phyloP scores from a whole-genome alignment of 2,113 vertebrate species.

The Ammodytes marinus region DNA sequence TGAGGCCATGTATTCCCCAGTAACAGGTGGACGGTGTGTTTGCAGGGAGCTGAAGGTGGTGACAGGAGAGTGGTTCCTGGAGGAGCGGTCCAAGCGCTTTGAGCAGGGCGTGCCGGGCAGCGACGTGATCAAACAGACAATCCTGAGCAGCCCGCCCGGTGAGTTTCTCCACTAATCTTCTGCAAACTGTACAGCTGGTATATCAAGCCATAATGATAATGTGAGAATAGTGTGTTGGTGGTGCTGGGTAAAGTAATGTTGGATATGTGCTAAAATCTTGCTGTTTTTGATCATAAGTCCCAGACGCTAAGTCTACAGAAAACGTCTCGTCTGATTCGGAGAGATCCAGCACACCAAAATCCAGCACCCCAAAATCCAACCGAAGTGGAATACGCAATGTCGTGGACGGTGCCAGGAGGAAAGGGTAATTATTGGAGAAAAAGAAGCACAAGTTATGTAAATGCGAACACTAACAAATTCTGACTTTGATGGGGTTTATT shows the following conservation, averaged over 20 bases:
- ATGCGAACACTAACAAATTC: background rate
- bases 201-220: background rate
- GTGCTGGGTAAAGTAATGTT: background rate
- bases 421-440: slow-evolving; percentile 83
- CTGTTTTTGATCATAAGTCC: slow-evolving; percentile 47
- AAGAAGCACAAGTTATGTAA: background rate
- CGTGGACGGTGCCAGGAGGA: slow-evolving; percentile 82
- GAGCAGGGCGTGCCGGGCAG: slow-evolving; percentile 86
- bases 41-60: slow-evolving; percentile 92
- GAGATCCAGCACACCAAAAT: slow-evolving; percentile 75
- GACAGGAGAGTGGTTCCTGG: slow-evolving; percentile 98
- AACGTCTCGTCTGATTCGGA: slow-evolving; percentile 49
- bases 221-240: background rate
- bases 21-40: slow-evolving; percentile 26
- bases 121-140: slow-evolving; percentile 92
- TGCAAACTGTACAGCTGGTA: background rate
- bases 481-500: background rate
- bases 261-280: background rate
- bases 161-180: slow-evolving; percentile 43
- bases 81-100: slow-evolving; percentile 95
- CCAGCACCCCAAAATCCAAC: slow-evolving; percentile 74
- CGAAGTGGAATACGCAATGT: slow-evolving; percentile 77
- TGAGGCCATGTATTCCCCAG: background rate
- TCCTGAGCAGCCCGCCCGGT: slow-evolving; percentile 89
- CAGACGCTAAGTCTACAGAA: slow-evolving; percentile 61